These are phyloP conservation scores for Tonatia bakeri DNA, from an alignment of 2,113 vertebrate species.

Conservation along the genomic window DNA sequence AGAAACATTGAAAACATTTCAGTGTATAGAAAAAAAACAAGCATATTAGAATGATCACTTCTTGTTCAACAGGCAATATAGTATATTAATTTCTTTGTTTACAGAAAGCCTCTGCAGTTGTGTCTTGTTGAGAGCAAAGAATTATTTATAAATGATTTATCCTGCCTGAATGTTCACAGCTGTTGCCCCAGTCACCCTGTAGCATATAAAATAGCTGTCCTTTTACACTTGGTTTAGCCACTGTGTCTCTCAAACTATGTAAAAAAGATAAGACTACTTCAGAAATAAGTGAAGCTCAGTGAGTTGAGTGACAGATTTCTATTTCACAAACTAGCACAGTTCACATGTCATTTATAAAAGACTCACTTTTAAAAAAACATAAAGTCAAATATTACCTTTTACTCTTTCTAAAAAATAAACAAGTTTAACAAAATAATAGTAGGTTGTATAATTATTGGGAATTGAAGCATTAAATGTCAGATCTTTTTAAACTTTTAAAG, in stretches of 20 bases:
- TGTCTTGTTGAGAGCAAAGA: neutral
- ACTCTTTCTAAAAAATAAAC: neutral
- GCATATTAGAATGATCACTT: neutral
- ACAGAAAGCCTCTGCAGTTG: neutral
- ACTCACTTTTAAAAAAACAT: neutral
- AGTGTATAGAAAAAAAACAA: neutral
- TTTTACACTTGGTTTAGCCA: neutral
- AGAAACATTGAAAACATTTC: neutral
- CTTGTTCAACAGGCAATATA: neutral
- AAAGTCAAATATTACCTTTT: neutral
- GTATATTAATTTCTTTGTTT: neutral
- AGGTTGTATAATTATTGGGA: neutral
- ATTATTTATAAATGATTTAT: neutral
- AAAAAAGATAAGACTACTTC: neutral
- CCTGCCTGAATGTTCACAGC: neutral
- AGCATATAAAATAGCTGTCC: neutral
- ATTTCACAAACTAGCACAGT: neutral
- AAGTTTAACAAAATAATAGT: neutral
- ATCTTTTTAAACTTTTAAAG: neutral
- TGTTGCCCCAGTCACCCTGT: neutral
- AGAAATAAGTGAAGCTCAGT: neutral
- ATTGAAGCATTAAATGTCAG: neutral
- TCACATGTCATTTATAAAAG: neutral
- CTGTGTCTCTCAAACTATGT: neutral
- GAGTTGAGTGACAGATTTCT: neutral